A percentile compares a stretch with the other conserved stretches of the same genome.
These are phyloP conservation scores for Eilema sororculum DNA, from an alignment of 2,888 invertebrate genomes.

Conservation along the genomic window DNA sequence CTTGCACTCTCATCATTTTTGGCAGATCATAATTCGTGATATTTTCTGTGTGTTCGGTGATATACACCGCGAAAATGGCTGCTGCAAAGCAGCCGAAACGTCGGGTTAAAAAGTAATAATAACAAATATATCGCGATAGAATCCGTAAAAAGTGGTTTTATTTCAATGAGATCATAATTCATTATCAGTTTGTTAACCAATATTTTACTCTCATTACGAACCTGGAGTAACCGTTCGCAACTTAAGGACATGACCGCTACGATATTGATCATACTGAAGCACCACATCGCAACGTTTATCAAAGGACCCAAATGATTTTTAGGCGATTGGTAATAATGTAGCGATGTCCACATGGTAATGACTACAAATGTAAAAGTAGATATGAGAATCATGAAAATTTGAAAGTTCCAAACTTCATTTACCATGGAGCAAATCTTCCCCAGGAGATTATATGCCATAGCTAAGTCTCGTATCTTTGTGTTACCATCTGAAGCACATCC, in stretches of 20 bases:
- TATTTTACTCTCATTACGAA: slow-evolving; percentile 62
- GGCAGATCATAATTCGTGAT: too few species aligned
- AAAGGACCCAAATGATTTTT: slow-evolving; percentile 44
- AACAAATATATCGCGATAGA: too few species aligned
- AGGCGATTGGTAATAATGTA: slow-evolving; percentile 58
- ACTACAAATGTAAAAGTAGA: slow-evolving; percentile 67
- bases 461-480: slow-evolving; percentile 65
- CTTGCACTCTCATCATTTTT: slow-evolving; percentile 65
- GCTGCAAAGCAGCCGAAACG: too few species aligned
- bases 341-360: slow-evolving; percentile 65
- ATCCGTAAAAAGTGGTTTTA: too few species aligned
- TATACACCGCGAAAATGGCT: too few species aligned
- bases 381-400: slow-evolving; percentile 70
- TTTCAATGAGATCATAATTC: too few species aligned
- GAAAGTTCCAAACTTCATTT: slow-evolving; percentile 69
- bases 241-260: slow-evolving; percentile 62
- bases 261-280: slow-evolving; percentile 57
- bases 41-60: too few species aligned
- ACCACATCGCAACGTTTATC: slow-evolving; percentile 60
- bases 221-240: slow-evolving; percentile 62
- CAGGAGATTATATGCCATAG: slow-evolving; percentile 61
- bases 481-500: slow-evolving; percentile 54
- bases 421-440: slow-evolving; percentile 63
- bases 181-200: slow-evolving; percentile 72
- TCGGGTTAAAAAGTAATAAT: too few species aligned